These are phyloP conservation scores for Tridacna gigas DNA, from an alignment of 2,888 invertebrate genomes.

Conservation along the genomic window DNA sequence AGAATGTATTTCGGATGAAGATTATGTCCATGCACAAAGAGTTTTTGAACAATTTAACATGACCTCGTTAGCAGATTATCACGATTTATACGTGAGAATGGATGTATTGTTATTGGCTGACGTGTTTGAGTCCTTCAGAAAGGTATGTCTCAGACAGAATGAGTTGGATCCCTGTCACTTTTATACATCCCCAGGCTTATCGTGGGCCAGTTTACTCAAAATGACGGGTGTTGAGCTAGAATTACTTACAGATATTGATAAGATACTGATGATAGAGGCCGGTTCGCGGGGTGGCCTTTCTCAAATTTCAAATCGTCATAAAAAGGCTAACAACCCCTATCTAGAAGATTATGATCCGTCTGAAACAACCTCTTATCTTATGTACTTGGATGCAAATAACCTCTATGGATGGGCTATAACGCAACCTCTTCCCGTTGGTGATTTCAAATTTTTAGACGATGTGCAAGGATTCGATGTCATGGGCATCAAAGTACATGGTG, in stretches of 20 bases:
- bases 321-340: conserved; percentile 50
- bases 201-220: conserved; percentile 37
- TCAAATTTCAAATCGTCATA: conserved; percentile 43
- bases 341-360: conserved; percentile 36
- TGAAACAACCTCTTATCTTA: conserved; percentile 29
- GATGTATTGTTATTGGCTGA: conserved; percentile 37
- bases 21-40: conserved; percentile 37
- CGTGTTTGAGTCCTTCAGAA: conserved; percentile 40
- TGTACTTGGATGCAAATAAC: conserved; percentile 50
- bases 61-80: conserved; percentile 33
- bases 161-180: conserved; percentile 47
- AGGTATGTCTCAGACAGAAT: conserved; percentile 44
- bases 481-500: conserved; percentile 19
- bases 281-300: conserved; percentile 46
- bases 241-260: conserved; percentile 38
- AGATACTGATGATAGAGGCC: conserved; percentile 30
- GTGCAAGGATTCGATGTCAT: conserved; percentile 30
- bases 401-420: conserved; percentile 36
- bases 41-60: conserved; percentile 31
- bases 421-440: conserved; percentile 26
- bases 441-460: conserved; percentile 21
- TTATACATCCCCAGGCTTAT: conserved; percentile 48
- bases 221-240: conserved; percentile 37
- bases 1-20: conserved; percentile 36
- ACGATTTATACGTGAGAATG: conserved; percentile 43